Base-by-base conservation (phyloP, 2,113 vertebrate genomes). In the Heterochromis multidens region DNA sequence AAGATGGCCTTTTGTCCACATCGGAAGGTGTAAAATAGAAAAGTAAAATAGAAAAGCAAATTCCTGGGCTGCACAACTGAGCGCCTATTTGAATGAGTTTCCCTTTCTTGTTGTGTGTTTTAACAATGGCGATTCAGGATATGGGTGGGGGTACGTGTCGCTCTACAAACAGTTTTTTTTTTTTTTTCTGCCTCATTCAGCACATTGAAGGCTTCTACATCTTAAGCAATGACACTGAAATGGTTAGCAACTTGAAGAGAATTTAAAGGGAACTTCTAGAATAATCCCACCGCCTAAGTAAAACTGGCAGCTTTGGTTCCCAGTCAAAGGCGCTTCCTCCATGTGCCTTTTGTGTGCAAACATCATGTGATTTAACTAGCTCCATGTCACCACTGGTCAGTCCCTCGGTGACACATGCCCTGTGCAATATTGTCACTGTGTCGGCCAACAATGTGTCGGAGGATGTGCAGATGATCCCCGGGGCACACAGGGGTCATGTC, bases 1-100 rank as follows among this genome's bases (percentile, higher is more conserved):
- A 95, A 95, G 94, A 92, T 89, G 85, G 60, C 40, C 91, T 81
- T 95, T 96, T 96, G 95, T 95, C 88, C 74, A 4, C 43, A 21
- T 93, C 92, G 92, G 94, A 95, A 93, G 94, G 93, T 94, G 93
- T 91, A 94, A 95, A 92, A 95, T 90, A 86, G 93, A 83, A 93
- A 96, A 96, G 91, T 94, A 95, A 96, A 96, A n/a, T n/a, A 86
- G 93, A 83, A 93, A 96, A 96, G 91, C 95, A 95, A 96, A 96
- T 96, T 96, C 95, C 92, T 94, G 87, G 93, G 91, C 91, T 9
- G 81, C 92, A 90, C 93, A 95, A 93, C 86, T 91, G 92, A 93
- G 90, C 81, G 13, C 86, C 74, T 54, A 90, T 96, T 96, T 96
- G 94, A 96, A 95, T 94, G 91, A 25, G 88, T 92, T 95, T 94